Conservation (phyloP, 2,797 vertebrate genomes). For the Paedocypris micromegethes region DNA sequence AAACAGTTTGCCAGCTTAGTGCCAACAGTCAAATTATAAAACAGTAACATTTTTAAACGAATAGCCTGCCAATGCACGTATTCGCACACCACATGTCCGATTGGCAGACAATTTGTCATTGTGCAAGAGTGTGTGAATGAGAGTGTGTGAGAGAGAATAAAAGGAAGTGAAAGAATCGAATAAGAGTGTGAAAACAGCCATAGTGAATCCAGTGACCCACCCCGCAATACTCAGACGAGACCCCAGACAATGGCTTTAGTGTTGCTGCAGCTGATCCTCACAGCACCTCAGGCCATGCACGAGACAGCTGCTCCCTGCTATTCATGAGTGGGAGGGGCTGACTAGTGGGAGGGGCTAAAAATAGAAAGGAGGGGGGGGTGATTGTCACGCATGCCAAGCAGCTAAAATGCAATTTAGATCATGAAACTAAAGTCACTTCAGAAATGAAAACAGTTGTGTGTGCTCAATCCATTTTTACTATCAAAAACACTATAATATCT, state of each 20-base stretch:
- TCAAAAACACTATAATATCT: too few species aligned
- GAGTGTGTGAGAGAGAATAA: slow-evolving; percentile 31
- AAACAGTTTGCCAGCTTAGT: too few species aligned
- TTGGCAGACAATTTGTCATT: slow-evolving; percentile 37
- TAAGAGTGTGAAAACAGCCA: background rate
- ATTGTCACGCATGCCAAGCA: background rate
- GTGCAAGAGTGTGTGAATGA: slow-evolving; percentile 22
- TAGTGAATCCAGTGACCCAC: slow-evolving; percentile 27
- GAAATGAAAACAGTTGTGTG: too few species aligned
- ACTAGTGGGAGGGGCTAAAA: background rate
- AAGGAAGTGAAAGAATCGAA: slow-evolving; percentile 25
- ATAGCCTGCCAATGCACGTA: background rate
- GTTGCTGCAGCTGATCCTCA: slow-evolving; percentile 53
- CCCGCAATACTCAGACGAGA: slow-evolving; percentile 33
- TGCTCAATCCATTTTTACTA: too few species aligned
- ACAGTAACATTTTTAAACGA: too few species aligned
- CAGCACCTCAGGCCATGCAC: slow-evolving; percentile 64
- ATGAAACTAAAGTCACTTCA: background rate
- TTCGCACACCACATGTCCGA: slow-evolving; percentile 23
- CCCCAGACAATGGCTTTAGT: slow-evolving; percentile 68
- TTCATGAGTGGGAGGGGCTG: slow-evolving; percentile 6
- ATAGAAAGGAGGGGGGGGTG: background rate
- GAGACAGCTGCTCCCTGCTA: slow-evolving; percentile 71
- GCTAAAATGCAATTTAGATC: background rate
- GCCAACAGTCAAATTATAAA: too few species aligned